A percentile compares a stretch with the other conserved stretches of the same genome.
phyloP scores from a whole-genome alignment of 2,113 vertebrate genomes.

The Lepisosteus osseus region DNA sequence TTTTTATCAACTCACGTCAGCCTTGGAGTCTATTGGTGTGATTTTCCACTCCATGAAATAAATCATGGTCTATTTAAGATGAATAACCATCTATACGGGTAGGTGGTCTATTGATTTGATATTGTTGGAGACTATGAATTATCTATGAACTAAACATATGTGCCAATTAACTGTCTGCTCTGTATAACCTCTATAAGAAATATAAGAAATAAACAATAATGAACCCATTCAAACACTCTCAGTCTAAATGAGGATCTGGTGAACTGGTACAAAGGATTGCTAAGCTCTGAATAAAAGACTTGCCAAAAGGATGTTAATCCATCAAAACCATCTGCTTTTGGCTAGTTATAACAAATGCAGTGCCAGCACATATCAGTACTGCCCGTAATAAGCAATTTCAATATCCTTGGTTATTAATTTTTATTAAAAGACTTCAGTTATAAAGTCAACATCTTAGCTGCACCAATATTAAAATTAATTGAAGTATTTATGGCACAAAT shows the following conservation, averaged over 20 bases:
- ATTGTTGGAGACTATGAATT: background rate
- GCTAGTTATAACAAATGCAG: background rate
- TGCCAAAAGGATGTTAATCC: background rate
- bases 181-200: too few relatives aligned
- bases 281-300: background rate
- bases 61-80: background rate
- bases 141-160: background rate
- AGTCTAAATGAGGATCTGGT: too few relatives aligned
- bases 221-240: background rate
- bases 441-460: too few relatives aligned
- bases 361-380: too few relatives aligned
- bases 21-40: background rate
- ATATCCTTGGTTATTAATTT: too few relatives aligned
- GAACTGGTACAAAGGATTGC: too few relatives aligned
- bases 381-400: too few relatives aligned
- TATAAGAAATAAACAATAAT: background rate
- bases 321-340: background rate
- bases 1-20: background rate
- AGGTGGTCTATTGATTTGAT: slow-evolving; percentile 3
- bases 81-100: background rate
- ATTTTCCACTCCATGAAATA: slow-evolving; percentile 4
- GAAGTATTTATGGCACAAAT: too few relatives aligned
- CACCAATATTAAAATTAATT: too few relatives aligned
- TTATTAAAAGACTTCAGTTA: too few relatives aligned
- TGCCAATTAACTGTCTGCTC: background rate